A percentile compares a stretch with the other conserved stretches of the same genome.
Conservation (phyloP, 2,113 vertebrate genomes). For the Ictidomys tridecemlineatus region DNA sequence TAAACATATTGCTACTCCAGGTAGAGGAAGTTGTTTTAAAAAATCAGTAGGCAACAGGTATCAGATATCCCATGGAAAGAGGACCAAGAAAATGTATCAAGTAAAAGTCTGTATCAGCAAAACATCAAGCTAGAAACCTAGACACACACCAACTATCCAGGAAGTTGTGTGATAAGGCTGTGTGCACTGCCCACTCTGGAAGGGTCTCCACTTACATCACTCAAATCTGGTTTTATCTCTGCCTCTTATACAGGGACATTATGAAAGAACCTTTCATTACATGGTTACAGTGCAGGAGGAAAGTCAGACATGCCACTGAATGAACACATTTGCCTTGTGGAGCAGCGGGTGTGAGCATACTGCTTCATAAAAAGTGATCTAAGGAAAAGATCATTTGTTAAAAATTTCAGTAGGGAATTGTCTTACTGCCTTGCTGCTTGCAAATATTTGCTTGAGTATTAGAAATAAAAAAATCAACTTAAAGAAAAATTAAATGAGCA, state of each 20-base stretch:
- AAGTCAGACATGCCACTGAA: conserved; percentile 56
- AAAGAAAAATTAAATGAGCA: conserved; percentile 64
- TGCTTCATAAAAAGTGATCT: conserved; percentile 41
- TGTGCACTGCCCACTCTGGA: not conserved
- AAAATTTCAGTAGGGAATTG: conserved; percentile 55
- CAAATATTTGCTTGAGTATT: conserved; percentile 31
- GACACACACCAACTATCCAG: conserved; percentile 58
- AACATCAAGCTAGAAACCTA: conserved; percentile 48
- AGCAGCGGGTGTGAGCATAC: not conserved
- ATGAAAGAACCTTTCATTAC: conserved; percentile 77
- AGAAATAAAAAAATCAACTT: conserved; percentile 30
- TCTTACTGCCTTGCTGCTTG: conserved; percentile 29
- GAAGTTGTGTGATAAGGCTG: conserved; percentile 65
- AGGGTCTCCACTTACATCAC: conserved; percentile 62
- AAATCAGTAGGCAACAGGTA: conserved; percentile 20
- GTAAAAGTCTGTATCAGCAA: conserved; percentile 53
- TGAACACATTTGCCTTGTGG: conserved; percentile 66
- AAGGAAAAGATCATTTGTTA: conserved; percentile 31
- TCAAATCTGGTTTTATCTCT: conserved; percentile 75
- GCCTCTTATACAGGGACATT: conserved; percentile 52
- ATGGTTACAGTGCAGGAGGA: conserved; percentile 34
- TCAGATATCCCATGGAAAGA: conserved; percentile 49
- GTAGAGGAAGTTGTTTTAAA: conserved; percentile 45
- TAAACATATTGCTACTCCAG: not conserved
- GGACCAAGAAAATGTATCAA: conserved; percentile 54